These are phyloP conservation scores for Atherinosoma microstoma DNA, from an alignment of 2,797 vertebrate species.

Conservation along the genomic window DNA sequence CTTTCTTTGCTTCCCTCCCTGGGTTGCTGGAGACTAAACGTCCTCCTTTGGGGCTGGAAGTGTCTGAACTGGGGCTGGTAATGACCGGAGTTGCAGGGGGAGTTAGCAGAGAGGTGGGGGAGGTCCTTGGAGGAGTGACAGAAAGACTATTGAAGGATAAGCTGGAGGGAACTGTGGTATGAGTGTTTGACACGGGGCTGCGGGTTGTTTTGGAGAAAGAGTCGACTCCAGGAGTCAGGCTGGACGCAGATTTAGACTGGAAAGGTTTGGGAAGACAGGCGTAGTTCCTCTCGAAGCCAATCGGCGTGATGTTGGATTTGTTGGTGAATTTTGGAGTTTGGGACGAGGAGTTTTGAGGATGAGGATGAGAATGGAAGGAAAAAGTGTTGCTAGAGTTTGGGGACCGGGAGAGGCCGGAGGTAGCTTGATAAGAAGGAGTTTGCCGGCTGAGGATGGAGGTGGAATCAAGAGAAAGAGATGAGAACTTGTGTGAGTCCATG, in stretches of 20 bases:
- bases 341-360: conserved; percentile 16
- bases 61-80: conserved; percentile 43
- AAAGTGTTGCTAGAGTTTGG: conserved; percentile 31
- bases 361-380: conserved; percentile 18
- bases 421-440: conserved; percentile 17
- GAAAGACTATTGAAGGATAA: conserved; percentile 17
- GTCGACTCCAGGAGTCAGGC: conserved; percentile 22
- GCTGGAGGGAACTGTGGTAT: conserved; percentile 16
- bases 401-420: conserved; percentile 1
- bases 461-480: conserved; percentile 20
- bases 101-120: conserved; percentile 54
- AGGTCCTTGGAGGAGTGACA: conserved; percentile 4
- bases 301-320: conserved; percentile 28
- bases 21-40: conserved; percentile 53
- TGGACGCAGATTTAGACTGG: conserved; percentile 42
- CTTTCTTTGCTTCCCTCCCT: conserved; percentile 61
- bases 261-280: conserved; percentile 41
- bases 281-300: conserved; percentile 71
- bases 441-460: conserved; percentile 29
- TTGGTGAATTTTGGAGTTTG: conserved; percentile 39
- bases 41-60: conserved; percentile 27
- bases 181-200: conserved; percentile 5
- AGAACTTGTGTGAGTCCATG: conserved; percentile 40
- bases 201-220: conserved; percentile 38
- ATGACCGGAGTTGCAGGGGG: conserved; percentile 61